Percentiles rank a stretch among this genome's conserved stretches.
phyloP scores from a whole-genome alignment of 2,888 invertebrate species.

The Tiphia femorata region DNA sequence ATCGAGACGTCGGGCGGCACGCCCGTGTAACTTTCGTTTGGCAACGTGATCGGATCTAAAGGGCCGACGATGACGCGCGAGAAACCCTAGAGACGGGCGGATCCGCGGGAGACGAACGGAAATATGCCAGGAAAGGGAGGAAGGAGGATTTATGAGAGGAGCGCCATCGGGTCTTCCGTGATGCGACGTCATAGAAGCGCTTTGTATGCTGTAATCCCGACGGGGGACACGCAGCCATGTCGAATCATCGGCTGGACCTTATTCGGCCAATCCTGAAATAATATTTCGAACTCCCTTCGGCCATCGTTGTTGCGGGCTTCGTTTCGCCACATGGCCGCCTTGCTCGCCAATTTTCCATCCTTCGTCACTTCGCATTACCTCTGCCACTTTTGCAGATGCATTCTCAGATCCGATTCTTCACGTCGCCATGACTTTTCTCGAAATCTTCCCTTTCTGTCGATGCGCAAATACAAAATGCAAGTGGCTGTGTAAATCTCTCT shows the following conservation, averaged over 20 bases:
- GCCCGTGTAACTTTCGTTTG: conserved; percentile 16
- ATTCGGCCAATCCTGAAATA: neutral
- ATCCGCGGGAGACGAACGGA: conserved; percentile 17
- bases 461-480: too few relatives aligned
- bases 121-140: conserved; percentile 3
- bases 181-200: conserved; percentile 20
- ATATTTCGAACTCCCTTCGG: too few relatives aligned
- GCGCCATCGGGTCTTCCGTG: conserved; percentile 8
- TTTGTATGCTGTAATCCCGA: conserved; percentile 20
- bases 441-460: too few relatives aligned
- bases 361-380: too few relatives aligned
- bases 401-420: too few relatives aligned
- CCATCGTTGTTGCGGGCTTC: too few relatives aligned
- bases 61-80: conserved; percentile 29
- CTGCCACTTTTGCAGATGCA: too few relatives aligned
- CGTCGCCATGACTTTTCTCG: too few relatives aligned
- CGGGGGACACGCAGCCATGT: conserved; percentile 21
- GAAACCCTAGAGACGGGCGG: conserved; percentile 21
- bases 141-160: conserved; percentile 18
- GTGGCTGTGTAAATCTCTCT: too few relatives aligned
- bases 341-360: too few relatives aligned
- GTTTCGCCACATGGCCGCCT: too few relatives aligned
- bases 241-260: neutral
- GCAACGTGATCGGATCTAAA: conserved; percentile 25
- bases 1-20: neutral